Evolutionary conservation across 53 echinoderm and acorn worm species (phyloP).

Genomic region (Echinarachnius parma): DNA sequence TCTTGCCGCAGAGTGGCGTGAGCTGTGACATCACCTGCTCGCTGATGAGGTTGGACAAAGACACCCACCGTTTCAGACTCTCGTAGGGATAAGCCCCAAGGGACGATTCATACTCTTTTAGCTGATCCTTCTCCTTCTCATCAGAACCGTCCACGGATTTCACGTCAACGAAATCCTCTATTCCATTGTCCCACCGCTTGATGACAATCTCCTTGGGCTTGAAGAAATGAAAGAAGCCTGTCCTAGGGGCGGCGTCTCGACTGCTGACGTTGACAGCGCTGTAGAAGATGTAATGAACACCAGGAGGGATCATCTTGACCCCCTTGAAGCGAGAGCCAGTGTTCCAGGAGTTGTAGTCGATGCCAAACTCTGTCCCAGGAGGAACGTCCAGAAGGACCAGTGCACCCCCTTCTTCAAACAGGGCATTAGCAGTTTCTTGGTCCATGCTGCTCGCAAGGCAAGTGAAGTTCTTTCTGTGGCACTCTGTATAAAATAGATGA

Average conservation of each 20-base stretch:
- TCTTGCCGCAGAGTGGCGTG: constrained; percentile 66
- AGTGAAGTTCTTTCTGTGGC: no score
- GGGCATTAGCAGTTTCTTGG: constrained; percentile 71
- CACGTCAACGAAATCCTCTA: constrained; percentile 71
- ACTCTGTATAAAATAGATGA: no score
- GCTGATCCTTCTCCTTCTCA: constrained; percentile 49
- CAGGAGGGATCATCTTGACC: constrained; percentile 98
- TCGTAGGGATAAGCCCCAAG: constrained; percentile 89
- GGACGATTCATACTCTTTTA: constrained; percentile 60
- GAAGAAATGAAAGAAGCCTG: constrained; percentile 86
- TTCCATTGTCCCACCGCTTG: constrained; percentile 62
- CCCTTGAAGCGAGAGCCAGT: constrained; percentile 85
- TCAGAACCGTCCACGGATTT: constrained; percentile 39
- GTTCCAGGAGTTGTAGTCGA: constrained; percentile 95
- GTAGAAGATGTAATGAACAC: constrained; percentile 89
- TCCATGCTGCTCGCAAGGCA: constrained; percentile 61
- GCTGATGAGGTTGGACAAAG: constrained; percentile 73
- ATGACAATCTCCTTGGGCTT: constrained; percentile 68
- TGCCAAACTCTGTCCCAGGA: constrained; percentile 91
- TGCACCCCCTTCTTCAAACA: constrained; percentile 90
- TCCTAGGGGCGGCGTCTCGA: constrained; percentile 63
- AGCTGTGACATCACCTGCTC: constrained; percentile 38
- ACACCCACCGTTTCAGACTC: constrained; percentile 89
- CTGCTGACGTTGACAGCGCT: constrained; percentile 71
- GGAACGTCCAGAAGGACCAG: constrained; percentile 88